These are phyloP conservation scores for Archilochus colubris DNA, from an alignment of 2,113 vertebrate species.

Conservation along the genomic window DNA sequence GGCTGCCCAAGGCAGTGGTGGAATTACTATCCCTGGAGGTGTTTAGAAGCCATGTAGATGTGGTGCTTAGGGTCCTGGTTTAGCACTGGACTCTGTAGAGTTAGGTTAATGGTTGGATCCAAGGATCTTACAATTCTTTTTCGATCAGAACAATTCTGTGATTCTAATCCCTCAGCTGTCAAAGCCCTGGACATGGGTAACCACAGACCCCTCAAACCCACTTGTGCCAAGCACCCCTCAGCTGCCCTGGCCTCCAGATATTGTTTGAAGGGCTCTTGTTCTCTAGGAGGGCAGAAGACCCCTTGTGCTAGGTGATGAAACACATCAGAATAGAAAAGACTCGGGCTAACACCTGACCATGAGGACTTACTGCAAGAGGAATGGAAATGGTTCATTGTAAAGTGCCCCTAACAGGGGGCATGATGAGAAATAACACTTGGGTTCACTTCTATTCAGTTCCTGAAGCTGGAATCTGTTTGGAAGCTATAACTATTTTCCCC, in stretches of 20 bases:
- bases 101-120: no score
- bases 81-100: no score
- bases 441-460: neutral
- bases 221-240: rapidly evolving
- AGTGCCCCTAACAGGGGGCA: neutral
- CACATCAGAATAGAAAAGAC: neutral
- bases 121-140: no score
- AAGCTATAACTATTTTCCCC: neutral
- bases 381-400: neutral
- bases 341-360: neutral
- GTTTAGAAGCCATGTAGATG: no score
- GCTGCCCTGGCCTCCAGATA: neutral
- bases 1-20: no score
- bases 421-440: neutral
- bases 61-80: no score
- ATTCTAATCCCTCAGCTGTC: neutral
- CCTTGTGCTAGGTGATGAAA: neutral
- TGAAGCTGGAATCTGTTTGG: neutral
- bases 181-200: rapidly evolving
- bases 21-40: no score
- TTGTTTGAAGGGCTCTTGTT: neutral
- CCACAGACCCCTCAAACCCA: neutral
- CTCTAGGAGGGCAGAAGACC: neutral
- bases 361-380: neutral
- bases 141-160: no score